These are phyloP conservation scores for Agrochola circellaris DNA, from an alignment of 2,888 invertebrate genomes.

Conservation along the genomic window DNA sequence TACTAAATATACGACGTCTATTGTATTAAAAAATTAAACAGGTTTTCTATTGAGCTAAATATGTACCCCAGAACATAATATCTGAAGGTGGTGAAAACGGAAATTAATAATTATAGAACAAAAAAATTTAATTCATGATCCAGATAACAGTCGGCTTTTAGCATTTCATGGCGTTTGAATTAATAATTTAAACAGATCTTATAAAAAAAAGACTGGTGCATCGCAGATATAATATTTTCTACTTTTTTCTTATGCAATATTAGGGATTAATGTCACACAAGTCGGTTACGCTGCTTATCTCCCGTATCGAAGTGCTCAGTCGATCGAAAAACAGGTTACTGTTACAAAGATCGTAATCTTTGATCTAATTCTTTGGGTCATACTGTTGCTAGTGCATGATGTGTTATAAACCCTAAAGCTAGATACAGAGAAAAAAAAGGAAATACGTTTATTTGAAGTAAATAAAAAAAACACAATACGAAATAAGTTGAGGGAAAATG, in stretches of 20 bases:
- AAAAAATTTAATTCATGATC: not conserved
- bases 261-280: constrained; percentile 8
- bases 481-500: too few relatives aligned
- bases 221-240: not conserved
- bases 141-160: too few relatives aligned
- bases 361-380: constrained; percentile 5
- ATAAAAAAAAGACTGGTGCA: too few relatives aligned
- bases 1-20: too few relatives aligned
- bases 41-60: not conserved
- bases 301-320: not conserved
- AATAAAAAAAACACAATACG: too few relatives aligned
- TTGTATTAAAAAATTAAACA: too few relatives aligned
- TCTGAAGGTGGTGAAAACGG: not conserved
- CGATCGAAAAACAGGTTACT: constrained; percentile 19
- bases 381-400: too few relatives aligned
- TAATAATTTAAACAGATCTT: too few relatives aligned
- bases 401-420: not conserved
- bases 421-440: too few relatives aligned
- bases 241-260: not conserved
- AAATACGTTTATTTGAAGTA: too few relatives aligned
- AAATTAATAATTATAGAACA: not conserved
- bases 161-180: too few relatives aligned
- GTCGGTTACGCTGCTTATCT: constrained; percentile 13
- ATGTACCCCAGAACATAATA: too few relatives aligned
- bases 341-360: constrained; percentile 21